Conservation (phyloP, 2,888 invertebrate genomes). For the Sphecodes monilicornis region DNA sequence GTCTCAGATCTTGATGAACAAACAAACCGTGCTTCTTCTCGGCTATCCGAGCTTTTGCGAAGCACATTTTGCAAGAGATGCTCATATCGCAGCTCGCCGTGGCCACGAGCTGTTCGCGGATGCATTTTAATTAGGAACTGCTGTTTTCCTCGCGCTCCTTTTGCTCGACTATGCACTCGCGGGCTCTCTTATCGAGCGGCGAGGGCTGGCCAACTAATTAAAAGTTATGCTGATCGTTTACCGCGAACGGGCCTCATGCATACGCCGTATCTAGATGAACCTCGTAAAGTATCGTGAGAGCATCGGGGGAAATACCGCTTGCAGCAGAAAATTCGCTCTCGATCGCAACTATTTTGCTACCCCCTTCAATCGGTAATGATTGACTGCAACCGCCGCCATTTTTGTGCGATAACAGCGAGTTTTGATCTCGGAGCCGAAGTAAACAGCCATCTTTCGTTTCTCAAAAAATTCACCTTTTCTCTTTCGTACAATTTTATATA, state of each 20-base stretch:
- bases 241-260: slow-evolving; percentile 1
- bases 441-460: too few species aligned
- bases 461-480: too few species aligned
- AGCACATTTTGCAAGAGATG: not conserved
- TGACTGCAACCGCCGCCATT: not conserved
- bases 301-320: not conserved
- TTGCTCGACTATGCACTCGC: not conserved
- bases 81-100: not conserved
- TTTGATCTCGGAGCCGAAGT: too few species aligned
- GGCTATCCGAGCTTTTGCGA: not conserved
- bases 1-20: slow-evolving; percentile 32
- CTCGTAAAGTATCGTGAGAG: not conserved
- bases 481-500: too few species aligned
- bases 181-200: slow-evolving; percentile 26
- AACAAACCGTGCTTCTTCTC: not conserved
- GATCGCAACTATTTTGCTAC: not conserved
- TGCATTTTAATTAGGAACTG: slow-evolving; percentile 21
- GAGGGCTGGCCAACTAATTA: slow-evolving; percentile 53
- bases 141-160: not conserved
- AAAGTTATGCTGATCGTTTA: slow-evolving; percentile 58
- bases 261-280: slow-evolving; percentile 20
- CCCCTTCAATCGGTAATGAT: not conserved
- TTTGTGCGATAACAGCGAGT: not conserved
- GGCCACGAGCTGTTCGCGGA: not conserved
- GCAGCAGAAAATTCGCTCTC: not conserved